These are phyloP conservation scores for Brenthis ino DNA, from an alignment of 2,888 invertebrate species.

Conservation along the genomic window DNA sequence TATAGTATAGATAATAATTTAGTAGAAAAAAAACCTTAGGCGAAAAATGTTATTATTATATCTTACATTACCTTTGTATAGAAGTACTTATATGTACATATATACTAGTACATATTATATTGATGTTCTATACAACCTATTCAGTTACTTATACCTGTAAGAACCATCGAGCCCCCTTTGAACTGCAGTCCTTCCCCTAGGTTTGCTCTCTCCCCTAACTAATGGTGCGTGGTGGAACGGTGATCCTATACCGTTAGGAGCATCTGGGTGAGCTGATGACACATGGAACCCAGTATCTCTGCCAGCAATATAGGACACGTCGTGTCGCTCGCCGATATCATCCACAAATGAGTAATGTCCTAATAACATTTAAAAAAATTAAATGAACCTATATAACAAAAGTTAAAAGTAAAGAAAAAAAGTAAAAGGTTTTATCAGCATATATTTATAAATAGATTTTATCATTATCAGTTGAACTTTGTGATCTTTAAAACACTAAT, in stretches of 20 bases:
- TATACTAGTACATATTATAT: neutral
- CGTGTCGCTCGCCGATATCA: slow-evolving; percentile 88
- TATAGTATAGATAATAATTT: no score
- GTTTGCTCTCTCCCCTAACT: slow-evolving; percentile 83
- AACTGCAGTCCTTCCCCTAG: slow-evolving; percentile 87
- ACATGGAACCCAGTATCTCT: slow-evolving; percentile 89
- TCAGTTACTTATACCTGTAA: slow-evolving; percentile 76
- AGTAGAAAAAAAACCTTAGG: no score
- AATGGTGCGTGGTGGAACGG: slow-evolving; percentile 85
- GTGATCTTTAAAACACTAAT: neutral
- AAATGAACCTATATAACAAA: neutral
- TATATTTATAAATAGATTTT: neutral
- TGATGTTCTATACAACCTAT: neutral
- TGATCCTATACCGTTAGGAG: slow-evolving; percentile 84
- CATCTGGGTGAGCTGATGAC: slow-evolving; percentile 86
- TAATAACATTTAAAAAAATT: slow-evolving; percentile 41
- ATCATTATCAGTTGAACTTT: neutral
- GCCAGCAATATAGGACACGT: slow-evolving; percentile 89
- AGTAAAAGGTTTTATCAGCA: no score
- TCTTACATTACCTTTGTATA: no score
- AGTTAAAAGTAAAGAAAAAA: no score
- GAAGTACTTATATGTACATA: no score
- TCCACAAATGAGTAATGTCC: slow-evolving; percentile 88
- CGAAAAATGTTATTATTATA: no score
- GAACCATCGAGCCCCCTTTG: slow-evolving; percentile 88